A percentile compares a stretch with the other conserved stretches of the same genome.
phyloP scores from a whole-genome alignment of 1,140 invertebrate species.

The Epicauta chinensis region DNA sequence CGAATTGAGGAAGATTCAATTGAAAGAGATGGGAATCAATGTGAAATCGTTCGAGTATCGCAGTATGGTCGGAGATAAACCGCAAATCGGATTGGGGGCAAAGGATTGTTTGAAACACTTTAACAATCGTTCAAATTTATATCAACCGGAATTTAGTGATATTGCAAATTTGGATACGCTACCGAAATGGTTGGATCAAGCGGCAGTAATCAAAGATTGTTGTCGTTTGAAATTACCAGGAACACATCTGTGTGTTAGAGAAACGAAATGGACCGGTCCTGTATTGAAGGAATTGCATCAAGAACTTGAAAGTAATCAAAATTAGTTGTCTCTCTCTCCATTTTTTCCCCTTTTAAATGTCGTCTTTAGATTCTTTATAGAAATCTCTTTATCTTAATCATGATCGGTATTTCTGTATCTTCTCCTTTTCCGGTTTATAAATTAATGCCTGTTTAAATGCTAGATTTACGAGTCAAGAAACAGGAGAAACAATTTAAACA shows the following conservation, averaged over 20 bases:
- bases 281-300: conserved; percentile 51
- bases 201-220: conserved; percentile 28
- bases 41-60: conserved; percentile 46
- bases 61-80: conserved; percentile 40
- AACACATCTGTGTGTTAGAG: conserved; percentile 47
- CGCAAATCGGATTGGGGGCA: too few relatives aligned
- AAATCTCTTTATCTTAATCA: neutral
- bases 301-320: conserved; percentile 40
- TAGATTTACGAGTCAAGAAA: conserved; percentile 22
- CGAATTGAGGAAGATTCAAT: conserved; percentile 33
- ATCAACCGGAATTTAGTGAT: neutral
- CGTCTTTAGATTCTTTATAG: neutral
- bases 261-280: conserved; percentile 57
- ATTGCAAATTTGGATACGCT: conserved; percentile 36
- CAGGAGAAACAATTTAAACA: conserved; percentile 8
- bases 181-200: conserved; percentile 36
- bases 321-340: neutral
- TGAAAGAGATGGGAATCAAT: conserved; percentile 46
- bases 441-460: conserved; percentile 6
- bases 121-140: conserved; percentile 19
- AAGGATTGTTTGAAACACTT: too few relatives aligned
- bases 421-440: conserved; percentile 5
- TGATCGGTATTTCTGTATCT: neutral
- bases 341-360: neutral
- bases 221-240: conserved; percentile 26